Base-by-base conservation (phyloP, 2,888 invertebrate species). In the Drosophila subsilvestris region DNA sequence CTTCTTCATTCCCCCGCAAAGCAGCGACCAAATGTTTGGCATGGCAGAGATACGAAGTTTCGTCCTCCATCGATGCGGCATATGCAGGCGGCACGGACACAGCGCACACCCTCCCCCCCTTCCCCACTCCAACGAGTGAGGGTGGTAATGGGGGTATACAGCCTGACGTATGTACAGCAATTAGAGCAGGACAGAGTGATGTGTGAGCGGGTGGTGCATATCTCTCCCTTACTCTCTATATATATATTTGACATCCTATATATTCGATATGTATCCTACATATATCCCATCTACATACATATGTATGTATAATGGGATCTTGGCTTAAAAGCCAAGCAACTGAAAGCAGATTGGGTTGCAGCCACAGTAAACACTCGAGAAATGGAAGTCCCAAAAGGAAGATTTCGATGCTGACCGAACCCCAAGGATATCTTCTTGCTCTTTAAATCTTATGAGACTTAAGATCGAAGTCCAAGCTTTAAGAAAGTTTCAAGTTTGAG, bases 31-130 rank as follows among this genome's bases (percentile, higher is more conserved):
- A 79, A 76, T 78, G 82, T 82, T 85, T 85, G 85, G 74, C 78
- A 76, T 85, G 14, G 78, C 82, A 85, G 75, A 81, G 85, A 85
- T 85, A 81, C 75, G 51, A 68, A 68, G 59, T 51, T 68, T 59
- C 25, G 29, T 59, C 48, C 65, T 56, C 65, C 27, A 37, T 37
- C 37, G 37, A 68, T 68, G 59, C 71, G 72, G 71, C 81, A 79
- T 63, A 63, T 68, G 69, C 76, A 68, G 69, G 58, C 51, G 73
- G 42, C 45, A 43, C 20, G 14, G 32, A 14, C 29, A 44, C 9
- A 14, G 17, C 25, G 9, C 29, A 7, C 18, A 14, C 63, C 12
- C 47, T 37, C 12, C 45, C 29, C 10, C 42, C 12, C 45, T 25
- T 12, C 42, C 7, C 12, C 59, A 14, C 50, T 4, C 1, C 27